phyloP scores from a whole-genome alignment of 2,888 invertebrate genomes.

The Dicroscelio sp. region DNA sequence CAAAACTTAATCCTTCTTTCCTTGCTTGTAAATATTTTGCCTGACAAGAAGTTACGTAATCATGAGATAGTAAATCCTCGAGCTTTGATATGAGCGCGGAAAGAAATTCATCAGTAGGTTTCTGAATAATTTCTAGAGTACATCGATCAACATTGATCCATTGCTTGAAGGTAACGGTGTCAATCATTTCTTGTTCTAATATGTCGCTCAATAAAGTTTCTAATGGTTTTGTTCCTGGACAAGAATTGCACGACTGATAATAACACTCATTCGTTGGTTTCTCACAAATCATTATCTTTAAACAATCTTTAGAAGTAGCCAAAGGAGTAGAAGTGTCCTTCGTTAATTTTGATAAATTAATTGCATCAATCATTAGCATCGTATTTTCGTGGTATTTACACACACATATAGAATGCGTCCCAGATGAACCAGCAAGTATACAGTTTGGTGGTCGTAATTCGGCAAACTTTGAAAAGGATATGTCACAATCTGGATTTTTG shows the following conservation, averaged over 20 bases:
- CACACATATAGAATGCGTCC: neutral
- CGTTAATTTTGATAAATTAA: neutral
- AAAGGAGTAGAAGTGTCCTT: neutral
- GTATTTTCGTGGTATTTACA: conserved; percentile 18
- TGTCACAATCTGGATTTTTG: neutral
- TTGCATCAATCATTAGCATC: conserved; percentile 9
- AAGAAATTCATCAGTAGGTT: neutral
- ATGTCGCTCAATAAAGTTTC: neutral
- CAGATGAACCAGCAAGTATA: neutral
- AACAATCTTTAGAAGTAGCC: neutral
- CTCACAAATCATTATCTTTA: neutral
- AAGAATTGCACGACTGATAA: neutral
- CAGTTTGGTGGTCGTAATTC: neutral
- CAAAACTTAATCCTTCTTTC: neutral
- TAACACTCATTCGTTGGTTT: neutral
- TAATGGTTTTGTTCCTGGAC: neutral
- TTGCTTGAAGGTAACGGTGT: neutral
- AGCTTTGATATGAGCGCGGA: neutral
- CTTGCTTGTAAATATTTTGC: neutral
- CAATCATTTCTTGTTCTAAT: neutral
- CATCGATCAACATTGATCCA: neutral
- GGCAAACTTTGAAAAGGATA: conserved; percentile 10
- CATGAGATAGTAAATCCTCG: neutral
- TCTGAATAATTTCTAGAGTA: neutral
- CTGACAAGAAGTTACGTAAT: conserved; percentile 2